Percentiles rank a stretch among this genome's conserved stretches.
Conservation (phyloP, 1,140 invertebrate genomes). For the Ceratina calcarata region DNA sequence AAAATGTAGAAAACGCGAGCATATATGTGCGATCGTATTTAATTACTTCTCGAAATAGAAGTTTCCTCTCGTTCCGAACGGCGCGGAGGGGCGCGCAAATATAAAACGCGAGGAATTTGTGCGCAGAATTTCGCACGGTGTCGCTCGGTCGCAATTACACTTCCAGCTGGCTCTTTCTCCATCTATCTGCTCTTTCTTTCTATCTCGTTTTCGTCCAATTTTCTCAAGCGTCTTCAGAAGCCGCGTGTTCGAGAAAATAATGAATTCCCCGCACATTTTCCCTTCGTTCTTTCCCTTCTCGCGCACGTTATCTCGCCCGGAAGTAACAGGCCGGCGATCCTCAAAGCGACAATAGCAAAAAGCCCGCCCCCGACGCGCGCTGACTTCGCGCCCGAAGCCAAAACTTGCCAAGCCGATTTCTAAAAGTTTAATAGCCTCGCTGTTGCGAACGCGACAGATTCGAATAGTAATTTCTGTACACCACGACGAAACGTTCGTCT, state of each 20-base stretch:
- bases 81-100: neutral
- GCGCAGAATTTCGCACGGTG: slow-evolving; percentile 5
- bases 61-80: neutral
- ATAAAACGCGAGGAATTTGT: slow-evolving; percentile 6
- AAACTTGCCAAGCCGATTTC: too few species aligned
- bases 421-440: too few species aligned
- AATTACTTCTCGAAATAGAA: slow-evolving; percentile 1
- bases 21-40: neutral
- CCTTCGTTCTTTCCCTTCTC: neutral
- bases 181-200: too few species aligned
- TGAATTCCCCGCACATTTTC: slow-evolving; percentile 11
- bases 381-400: neutral
- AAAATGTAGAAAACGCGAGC: slow-evolving; percentile 14
- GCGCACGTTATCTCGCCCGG: slow-evolving; percentile 35
- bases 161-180: neutral
- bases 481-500: too few species aligned
- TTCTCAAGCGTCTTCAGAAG: slow-evolving; percentile 31
- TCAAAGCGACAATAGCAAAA: slow-evolving; percentile 40
- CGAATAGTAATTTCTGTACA: too few species aligned
- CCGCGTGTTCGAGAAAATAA: slow-evolving; percentile 46
- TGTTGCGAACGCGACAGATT: too few species aligned
- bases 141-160: slow-evolving; percentile 6
- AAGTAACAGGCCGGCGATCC: slow-evolving; percentile 45
- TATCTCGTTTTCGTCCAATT: slow-evolving; percentile 33
- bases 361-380: slow-evolving; percentile 1